A percentile compares a stretch with the other conserved stretches of the same genome.
These are phyloP conservation scores for Ceuthmochares aereus DNA, from an alignment of 2,113 vertebrate genomes.

Conservation along the genomic window DNA sequence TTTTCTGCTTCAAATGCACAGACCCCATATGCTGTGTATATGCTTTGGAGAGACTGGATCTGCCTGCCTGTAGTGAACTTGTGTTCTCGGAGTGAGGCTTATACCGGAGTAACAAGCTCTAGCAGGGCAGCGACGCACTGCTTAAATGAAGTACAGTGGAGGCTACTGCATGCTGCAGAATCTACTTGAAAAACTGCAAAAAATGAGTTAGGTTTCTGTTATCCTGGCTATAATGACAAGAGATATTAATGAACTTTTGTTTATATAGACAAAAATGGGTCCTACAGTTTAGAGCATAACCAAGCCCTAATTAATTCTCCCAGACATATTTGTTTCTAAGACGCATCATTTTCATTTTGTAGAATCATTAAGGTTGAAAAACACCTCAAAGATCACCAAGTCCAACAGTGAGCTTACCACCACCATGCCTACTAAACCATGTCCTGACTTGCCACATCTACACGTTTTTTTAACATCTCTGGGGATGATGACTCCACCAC, in stretches of 20 bases:
- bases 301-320: neutral
- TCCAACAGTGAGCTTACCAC: no score
- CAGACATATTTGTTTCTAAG: neutral
- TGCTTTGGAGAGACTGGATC: neutral
- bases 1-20: neutral
- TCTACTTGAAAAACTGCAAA: neutral
- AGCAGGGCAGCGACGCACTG: neutral
- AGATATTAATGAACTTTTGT: neutral
- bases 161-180: neutral
- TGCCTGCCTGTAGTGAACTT: fast-evolving
- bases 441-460: no score
- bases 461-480: no score
- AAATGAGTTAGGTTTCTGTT: neutral
- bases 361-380: no score
- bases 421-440: no score
- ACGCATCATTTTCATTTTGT: no score
- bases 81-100: neutral
- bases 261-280: neutral
- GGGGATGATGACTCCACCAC: no score
- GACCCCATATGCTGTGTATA: neutral
- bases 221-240: fast-evolving
- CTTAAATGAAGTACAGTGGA: neutral
- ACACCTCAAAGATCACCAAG: no score
- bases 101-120: neutral
- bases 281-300: neutral